Evolutionary conservation across 2,888 invertebrate genomes (phyloP), one percentile per base, ranked within the genome.

Genomic region (Epicampocera succincta): DNA sequence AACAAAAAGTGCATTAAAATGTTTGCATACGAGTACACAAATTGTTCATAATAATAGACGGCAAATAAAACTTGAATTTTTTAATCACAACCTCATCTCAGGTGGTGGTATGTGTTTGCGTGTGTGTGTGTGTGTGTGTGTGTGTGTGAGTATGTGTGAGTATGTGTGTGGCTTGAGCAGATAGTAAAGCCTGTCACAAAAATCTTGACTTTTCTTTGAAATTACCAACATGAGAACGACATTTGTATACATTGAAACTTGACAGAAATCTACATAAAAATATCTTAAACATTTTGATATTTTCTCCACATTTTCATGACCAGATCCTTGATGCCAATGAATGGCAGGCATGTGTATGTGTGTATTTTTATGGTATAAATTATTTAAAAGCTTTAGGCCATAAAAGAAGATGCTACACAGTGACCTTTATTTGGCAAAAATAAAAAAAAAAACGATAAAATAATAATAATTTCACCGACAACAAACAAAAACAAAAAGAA

Each of bases 121-220:
- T 17, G 25, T 25, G 5, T 3, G 25, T 5, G 25, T 25, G 25
- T 25, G 25, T 25, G 25, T 17, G 42, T 15, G 6, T 33, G 33
- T 9, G 5, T 29, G 12, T 17, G 25, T 25, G 5, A 25, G 25
- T 5, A 5, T 25, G 25, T 25, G 25, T 25, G 25, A n/a, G n/a
- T 25, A 25, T 17, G 42, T 15, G 6, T 33, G 48, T 48, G 60
- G 17, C 15, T 72, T 17, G n/a, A 50, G 11, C 58, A 58, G 17
- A 58, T 8, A 21, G 21, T 50, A 75, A 69, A 65, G 61, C 76
- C 68, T 80, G 80, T 76, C 80, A 80, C 66, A 72, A 68, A 58
- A 66, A 76, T 72, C 48, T 66, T 76, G 58, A 44, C 25, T 78
- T 78, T 65, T 66, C 48, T 46, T 58, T 56, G 65, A 52, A 11